These are phyloP conservation scores for Willisornis vidua DNA, from an alignment of 2,113 vertebrate species.

Conservation along the genomic window DNA sequence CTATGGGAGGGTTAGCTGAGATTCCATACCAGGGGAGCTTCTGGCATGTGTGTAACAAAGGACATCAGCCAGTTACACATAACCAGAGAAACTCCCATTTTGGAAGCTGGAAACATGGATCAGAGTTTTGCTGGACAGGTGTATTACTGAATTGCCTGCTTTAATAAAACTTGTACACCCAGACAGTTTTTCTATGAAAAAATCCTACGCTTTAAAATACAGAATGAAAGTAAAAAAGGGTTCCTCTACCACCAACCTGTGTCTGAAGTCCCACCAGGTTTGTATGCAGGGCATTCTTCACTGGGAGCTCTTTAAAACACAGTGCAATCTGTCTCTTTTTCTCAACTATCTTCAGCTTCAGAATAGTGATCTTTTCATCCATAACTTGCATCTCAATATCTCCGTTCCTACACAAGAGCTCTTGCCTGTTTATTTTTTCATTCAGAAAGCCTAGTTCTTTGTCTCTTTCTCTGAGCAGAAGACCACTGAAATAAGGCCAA, in stretches of 20 bases:
- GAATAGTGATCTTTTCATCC: slow-evolving; percentile 83
- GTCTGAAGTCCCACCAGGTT: slow-evolving; percentile 79
- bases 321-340: slow-evolving; percentile 79
- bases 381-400: slow-evolving; percentile 76
- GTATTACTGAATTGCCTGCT: not conserved
- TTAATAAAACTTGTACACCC: not conserved
- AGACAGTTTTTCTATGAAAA: not conserved
- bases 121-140: not conserved
- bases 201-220: not conserved
- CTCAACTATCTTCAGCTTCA: slow-evolving; percentile 80
- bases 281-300: slow-evolving; percentile 74
- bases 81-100: not conserved
- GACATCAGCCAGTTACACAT: not conserved
- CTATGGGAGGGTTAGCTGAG: not conserved
- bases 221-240: not conserved
- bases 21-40: not conserved
- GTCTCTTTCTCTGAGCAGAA: slow-evolving; percentile 87
- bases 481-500: slow-evolving; percentile 72
- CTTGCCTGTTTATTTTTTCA: slow-evolving; percentile 84
- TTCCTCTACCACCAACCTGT: slow-evolving; percentile 76
- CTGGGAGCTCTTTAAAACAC: slow-evolving; percentile 68
- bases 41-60: not conserved
- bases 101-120: not conserved
- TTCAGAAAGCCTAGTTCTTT: slow-evolving; percentile 85
- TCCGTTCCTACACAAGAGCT: slow-evolving; percentile 76